A percentile compares a stretch with the other conserved stretches of the same genome.
Evolutionary conservation across 2,888 invertebrate species (phyloP).

Genomic region (Amphipoea oculea): DNA sequence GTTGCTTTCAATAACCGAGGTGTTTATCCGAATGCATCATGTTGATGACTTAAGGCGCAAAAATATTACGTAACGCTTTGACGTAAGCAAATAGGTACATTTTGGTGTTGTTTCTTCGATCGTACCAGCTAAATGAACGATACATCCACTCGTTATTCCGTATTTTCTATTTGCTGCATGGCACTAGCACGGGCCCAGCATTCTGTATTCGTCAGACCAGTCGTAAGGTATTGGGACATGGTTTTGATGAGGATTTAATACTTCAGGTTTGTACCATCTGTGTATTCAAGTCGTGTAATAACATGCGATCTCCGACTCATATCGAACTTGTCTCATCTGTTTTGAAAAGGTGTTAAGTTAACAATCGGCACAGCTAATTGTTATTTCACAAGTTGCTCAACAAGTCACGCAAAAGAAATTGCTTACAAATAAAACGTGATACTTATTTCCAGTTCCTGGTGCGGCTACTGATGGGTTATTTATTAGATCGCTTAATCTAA

Average conservation of each 20-base stretch:
- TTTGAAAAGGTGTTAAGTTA: slow-evolving; percentile 8
- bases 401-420: not conserved
- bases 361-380: slow-evolving; percentile 15
- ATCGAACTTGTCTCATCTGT: slow-evolving; percentile 4
- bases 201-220: slow-evolving; percentile 5
- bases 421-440: not conserved
- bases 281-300: not conserved
- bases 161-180: not conserved
- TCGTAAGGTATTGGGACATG: not conserved
- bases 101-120: slow-evolving; percentile 7
- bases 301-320: not conserved
- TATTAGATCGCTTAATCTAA: slow-evolving; percentile 4
- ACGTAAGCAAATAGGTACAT: slow-evolving; percentile 34
- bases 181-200: not conserved
- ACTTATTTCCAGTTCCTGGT: not conserved
- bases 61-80: slow-evolving; percentile 48
- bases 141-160: slow-evolving; percentile 12
- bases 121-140: slow-evolving; percentile 14
- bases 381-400: slow-evolving; percentile 5
- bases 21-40: slow-evolving; percentile 40
- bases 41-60: slow-evolving; percentile 19
- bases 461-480: not conserved
- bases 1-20: slow-evolving; percentile 35
- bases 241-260: slow-evolving; percentile 16
- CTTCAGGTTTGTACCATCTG: slow-evolving; percentile 3